A percentile compares a stretch with the other conserved stretches of the same genome.
Conservation (phyloP, 2,888 invertebrate species). For the Schizaphis graminum region DNA sequence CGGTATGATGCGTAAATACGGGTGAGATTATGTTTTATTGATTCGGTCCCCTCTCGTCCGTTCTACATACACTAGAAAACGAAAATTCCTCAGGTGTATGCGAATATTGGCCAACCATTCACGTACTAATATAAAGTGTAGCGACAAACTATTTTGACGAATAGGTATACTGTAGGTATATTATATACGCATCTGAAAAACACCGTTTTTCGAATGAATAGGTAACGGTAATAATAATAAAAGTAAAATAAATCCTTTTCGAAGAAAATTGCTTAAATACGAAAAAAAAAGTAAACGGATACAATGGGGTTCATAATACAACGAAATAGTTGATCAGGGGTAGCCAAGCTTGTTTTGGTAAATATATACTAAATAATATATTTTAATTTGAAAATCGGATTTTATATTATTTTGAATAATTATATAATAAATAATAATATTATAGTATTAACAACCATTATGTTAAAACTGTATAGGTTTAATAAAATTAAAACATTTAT, state of each 20-base stretch:
- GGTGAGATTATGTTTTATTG: background rate
- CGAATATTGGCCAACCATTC: background rate
- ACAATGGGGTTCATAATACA: background rate
- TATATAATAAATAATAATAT: background rate
- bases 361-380: background rate
- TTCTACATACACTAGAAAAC: background rate
- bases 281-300: background rate
- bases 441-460: background rate
- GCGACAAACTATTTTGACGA: background rate
- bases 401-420: background rate
- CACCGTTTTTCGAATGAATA: background rate
- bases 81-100: background rate
- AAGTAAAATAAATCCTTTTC: background rate
- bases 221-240: background rate
- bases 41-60: background rate
- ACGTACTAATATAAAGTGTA: background rate
- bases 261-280: background rate
- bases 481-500: background rate
- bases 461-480: background rate
- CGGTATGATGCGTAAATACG: background rate
- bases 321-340: background rate
- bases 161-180: background rate
- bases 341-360: background rate
- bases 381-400: background rate
- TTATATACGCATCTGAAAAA: background rate